Base-by-base conservation (phyloP, 1,140 invertebrate genomes). In the Aethina tumida region DNA sequence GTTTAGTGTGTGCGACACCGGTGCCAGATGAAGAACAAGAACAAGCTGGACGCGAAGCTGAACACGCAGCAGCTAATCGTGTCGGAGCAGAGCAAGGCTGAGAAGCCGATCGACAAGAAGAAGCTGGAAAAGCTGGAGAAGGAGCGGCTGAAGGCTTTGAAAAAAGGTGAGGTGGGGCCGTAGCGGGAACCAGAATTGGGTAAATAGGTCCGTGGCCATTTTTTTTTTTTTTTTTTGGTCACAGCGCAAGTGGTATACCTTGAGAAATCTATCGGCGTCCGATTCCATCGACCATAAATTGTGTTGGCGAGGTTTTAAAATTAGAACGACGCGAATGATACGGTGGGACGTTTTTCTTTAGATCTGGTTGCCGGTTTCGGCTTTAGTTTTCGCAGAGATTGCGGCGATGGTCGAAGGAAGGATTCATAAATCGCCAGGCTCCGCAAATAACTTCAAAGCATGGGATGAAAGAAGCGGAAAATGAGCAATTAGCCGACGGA, bases 71-170 rank as follows among this genome's bases (percentile, higher is more conserved):
- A 63, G 39, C 66, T 71, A 50, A 69, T 70, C 14, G 48, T 71
- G 37, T 65, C 67, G 44, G 69, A 70, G 45, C 67, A 66, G 43
- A 64, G 64, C 16, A 66, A 68, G 46, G 61, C 67, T 42, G 62
- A 60, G n/a, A 65, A 68, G 41, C 65, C 68, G 17, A 63, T 69
- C 46, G 68, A 70, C 33, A 69, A 69, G 56, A 70, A 69, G 47
- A 66, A 69, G 40, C 59, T 65, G 55, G 67, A 67, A 45, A 56
- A 60, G 18, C 60, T 66, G 55, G 67, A 69, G 52, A 58, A 64
- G 27, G 66, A 70, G 43, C 62, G 63, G 38, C 58, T 60, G 38
- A 67, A 67, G 53, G 53, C 58, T 31, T 65, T 68, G 45, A 70
- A 65, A 50, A 70, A 68, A 53, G 52, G 58, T 35, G 66, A 69